Percentiles rank a stretch among this genome's conserved stretches.
These are phyloP conservation scores for Batillaria attramentaria DNA, from an alignment of 1,140 invertebrate genomes.

Conservation along the genomic window DNA sequence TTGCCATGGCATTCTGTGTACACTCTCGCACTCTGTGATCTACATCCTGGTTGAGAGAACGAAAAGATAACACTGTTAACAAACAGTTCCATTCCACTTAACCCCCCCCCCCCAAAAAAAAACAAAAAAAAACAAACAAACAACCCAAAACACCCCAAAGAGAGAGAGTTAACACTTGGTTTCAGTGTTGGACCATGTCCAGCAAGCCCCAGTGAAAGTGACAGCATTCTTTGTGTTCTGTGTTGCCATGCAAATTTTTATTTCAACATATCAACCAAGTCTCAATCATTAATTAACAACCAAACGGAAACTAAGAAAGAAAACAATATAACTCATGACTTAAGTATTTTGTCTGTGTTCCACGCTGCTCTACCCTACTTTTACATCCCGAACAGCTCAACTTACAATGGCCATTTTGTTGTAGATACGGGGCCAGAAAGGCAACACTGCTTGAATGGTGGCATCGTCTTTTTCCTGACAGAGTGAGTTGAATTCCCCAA, in stretches of 20 bases:
- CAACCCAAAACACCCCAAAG: not conserved
- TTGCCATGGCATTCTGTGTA: constrained; percentile 75
- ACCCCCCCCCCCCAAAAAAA: not conserved
- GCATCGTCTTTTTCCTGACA: constrained; percentile 76
- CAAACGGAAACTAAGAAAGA: not conserved
- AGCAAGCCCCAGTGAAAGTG: too few species aligned
- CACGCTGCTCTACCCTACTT: not conserved
- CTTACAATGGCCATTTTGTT: constrained; percentile 77
- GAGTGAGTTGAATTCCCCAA: constrained; percentile 83
- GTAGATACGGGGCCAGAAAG: constrained; percentile 86
- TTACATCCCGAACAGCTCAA: not conserved
- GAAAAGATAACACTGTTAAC: not conserved
- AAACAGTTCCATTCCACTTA: not conserved
- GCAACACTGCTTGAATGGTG: constrained; percentile 78
- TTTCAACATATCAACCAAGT: not conserved
- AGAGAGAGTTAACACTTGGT: not conserved
- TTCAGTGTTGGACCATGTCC: not conserved
- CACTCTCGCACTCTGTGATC: constrained; percentile 86
- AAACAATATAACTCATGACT: not conserved
- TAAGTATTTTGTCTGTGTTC: not conserved
- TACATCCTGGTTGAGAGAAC: constrained; percentile 75
- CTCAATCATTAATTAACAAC: not conserved
- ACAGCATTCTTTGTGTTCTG: too few species aligned
- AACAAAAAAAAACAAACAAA: not conserved
- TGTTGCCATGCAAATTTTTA: not conserved